Evolutionary conservation across 2,113 vertebrate genomes (phyloP).

Genomic region (Clarias magur): DNA sequence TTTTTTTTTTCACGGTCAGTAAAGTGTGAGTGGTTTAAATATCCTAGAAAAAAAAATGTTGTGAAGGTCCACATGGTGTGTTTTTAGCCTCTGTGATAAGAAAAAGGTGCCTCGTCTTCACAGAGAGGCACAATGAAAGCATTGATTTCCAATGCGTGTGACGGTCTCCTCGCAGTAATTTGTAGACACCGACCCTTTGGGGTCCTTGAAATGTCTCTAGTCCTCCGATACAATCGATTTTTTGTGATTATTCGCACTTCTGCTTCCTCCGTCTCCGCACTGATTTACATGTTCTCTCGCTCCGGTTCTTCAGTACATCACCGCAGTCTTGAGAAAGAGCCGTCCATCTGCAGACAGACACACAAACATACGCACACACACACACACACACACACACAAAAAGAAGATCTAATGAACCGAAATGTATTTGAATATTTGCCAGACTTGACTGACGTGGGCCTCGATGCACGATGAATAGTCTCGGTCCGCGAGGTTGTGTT

Average conservation of each 20-base stretch:
- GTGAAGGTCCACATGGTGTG: conserved; percentile 24
- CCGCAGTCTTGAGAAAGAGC: conserved; percentile 92
- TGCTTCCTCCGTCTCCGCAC: conserved; percentile 48
- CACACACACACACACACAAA: background rate
- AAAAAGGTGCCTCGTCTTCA: conserved; percentile 19
- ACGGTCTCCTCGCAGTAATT: conserved; percentile 56
- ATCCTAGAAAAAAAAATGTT: conserved; percentile 66
- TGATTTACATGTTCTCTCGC: conserved; percentile 23
- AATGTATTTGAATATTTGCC: conserved; percentile 35
- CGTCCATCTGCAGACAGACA: conserved; percentile 84
- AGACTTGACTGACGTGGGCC: conserved; percentile 43
- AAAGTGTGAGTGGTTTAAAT: conserved; percentile 77
- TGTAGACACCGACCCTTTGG: conserved; percentile 33
- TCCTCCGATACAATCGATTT: conserved; percentile 41
- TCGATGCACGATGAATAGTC: conserved; percentile 42
- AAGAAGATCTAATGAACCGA: conserved; percentile 20
- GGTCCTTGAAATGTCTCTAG: conserved; percentile 47
- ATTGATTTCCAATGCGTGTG: conserved; percentile 50
- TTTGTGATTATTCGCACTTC: conserved; percentile 71
- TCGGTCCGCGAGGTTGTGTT: conserved; percentile 65
- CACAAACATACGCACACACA: background rate
- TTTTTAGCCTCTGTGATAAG: conserved; percentile 29
- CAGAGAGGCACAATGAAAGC: conserved; percentile 35
- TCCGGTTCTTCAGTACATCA: conserved; percentile 85
- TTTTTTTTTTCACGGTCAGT: conserved; percentile 56